Evolutionary conservation across 2,797 vertebrate genomes (phyloP).

Genomic region (Microhierax caerulescens): DNA sequence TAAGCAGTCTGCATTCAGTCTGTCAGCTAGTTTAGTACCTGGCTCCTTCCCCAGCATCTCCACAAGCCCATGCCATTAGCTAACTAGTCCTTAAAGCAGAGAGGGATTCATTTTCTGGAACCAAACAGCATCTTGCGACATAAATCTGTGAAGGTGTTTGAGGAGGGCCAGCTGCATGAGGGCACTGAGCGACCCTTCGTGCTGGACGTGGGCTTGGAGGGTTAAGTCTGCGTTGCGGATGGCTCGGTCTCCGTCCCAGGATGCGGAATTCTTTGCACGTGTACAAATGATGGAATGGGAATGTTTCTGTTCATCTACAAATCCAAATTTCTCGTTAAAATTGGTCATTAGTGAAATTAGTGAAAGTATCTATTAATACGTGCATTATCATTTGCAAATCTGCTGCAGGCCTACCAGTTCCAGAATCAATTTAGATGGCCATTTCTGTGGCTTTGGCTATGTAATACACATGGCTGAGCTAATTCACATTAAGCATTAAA

Average conservation of each 20-base stretch:
- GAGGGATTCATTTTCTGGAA: neutral
- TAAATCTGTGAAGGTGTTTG: neutral
- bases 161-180: neutral
- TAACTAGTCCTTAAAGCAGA: neutral
- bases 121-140: neutral
- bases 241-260: neutral
- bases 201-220: neutral
- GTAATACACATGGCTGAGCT: constrained; percentile 25
- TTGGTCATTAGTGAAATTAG: constrained; percentile 49
- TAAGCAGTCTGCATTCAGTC: too few relatives aligned
- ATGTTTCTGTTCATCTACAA: constrained; percentile 31
- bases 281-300: neutral
- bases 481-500: constrained; percentile 45
- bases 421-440: constrained; percentile 39
- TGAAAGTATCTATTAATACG: constrained; percentile 44
- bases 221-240: neutral
- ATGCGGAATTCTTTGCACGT: neutral
- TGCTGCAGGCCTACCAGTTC: constrained; percentile 48
- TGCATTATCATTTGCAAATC: constrained; percentile 35
- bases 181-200: neutral
- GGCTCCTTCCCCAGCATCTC: neutral
- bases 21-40: neutral
- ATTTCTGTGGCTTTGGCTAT: constrained; percentile 1
- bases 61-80: neutral
- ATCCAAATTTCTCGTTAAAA: constrained; percentile 55